Conservation (phyloP, 2,888 invertebrate genomes). For the Mechanitis messenoides region DNA sequence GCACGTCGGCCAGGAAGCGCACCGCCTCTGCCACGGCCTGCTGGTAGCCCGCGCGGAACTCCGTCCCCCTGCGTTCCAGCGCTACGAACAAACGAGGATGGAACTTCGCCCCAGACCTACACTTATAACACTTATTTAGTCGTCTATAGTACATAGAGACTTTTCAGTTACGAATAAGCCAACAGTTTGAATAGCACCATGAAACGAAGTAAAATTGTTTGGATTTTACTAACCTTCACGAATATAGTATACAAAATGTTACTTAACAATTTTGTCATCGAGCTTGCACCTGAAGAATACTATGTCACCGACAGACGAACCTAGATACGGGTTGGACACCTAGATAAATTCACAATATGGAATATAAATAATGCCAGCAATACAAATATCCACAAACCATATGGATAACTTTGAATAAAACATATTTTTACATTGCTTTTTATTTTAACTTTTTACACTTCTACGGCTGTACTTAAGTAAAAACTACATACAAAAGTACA, state of each 20-base stretch:
- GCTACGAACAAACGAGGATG: constrained; percentile 60
- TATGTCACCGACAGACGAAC: constrained; percentile 42
- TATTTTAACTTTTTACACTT: no score
- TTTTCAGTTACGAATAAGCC: constrained; percentile 33
- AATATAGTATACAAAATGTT: constrained; percentile 3
- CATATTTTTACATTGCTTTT: no score
- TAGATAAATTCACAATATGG: no score
- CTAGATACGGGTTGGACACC: constrained; percentile 5
- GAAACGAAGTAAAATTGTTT: no score
- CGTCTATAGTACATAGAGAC: constrained; percentile 24
- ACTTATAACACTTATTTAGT: neutral
- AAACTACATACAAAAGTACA: no score
- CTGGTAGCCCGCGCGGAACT: constrained; percentile 89
- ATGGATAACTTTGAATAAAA: no score
- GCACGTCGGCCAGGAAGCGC: constrained; percentile 91
- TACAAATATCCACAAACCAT: no score
- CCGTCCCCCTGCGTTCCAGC: constrained; percentile 49
- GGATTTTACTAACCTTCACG: constrained; percentile 22
- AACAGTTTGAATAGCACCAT: no score
- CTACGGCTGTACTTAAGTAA: no score
- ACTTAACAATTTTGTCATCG: constrained; percentile 46
- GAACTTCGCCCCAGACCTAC: constrained; percentile 50
- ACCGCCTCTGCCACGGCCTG: constrained; percentile 94
- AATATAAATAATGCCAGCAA: no score
- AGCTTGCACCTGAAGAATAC: constrained; percentile 59